These are phyloP conservation scores for Petrocephalus sullivani DNA, from an alignment of 2,797 vertebrate species.

Conservation along the genomic window DNA sequence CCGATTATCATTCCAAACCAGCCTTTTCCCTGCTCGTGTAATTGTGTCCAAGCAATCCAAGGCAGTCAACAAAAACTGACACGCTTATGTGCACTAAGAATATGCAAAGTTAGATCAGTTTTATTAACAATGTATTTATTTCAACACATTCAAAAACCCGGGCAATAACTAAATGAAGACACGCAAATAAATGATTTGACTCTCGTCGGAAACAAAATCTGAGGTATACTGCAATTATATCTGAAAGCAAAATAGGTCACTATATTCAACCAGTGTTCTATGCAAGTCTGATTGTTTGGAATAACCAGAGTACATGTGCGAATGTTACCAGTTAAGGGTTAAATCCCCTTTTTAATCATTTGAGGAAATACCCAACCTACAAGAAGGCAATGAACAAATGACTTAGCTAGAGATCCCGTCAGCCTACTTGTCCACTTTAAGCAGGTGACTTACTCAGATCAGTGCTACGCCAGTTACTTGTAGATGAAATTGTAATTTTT, in stretches of 20 bases:
- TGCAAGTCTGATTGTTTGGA: constrained; percentile 11
- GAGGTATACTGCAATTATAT: constrained; percentile 14
- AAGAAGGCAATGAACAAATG: neutral
- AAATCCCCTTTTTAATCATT: constrained; percentile 3
- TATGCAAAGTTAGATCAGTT: constrained; percentile 21
- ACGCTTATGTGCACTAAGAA: constrained; percentile 29
- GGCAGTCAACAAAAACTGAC: constrained; percentile 19
- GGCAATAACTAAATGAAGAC: constrained; percentile 20
- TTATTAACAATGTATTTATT: constrained; percentile 25
- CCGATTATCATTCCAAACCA: neutral
- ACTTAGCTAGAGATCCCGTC: neutral
- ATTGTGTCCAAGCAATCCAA: constrained; percentile 20
- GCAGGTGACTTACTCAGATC: neutral
- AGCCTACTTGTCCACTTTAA: neutral
- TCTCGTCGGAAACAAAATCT: constrained; percentile 30
- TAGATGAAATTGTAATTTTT: neutral
- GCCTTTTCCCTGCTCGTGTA: neutral
- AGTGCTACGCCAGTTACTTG: constrained; percentile 11
- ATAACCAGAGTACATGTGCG: constrained; percentile 17
- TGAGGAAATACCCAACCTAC: neutral
- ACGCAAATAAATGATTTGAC: neutral
- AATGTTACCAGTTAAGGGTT: neutral
- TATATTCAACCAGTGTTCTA: constrained; percentile 31
- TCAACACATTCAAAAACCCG: constrained; percentile 31
- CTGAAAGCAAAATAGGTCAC: constrained; percentile 12